Evolutionary conservation across 2,113 vertebrate species (phyloP).

Genomic region (Nothobranchius furzeri): DNA sequence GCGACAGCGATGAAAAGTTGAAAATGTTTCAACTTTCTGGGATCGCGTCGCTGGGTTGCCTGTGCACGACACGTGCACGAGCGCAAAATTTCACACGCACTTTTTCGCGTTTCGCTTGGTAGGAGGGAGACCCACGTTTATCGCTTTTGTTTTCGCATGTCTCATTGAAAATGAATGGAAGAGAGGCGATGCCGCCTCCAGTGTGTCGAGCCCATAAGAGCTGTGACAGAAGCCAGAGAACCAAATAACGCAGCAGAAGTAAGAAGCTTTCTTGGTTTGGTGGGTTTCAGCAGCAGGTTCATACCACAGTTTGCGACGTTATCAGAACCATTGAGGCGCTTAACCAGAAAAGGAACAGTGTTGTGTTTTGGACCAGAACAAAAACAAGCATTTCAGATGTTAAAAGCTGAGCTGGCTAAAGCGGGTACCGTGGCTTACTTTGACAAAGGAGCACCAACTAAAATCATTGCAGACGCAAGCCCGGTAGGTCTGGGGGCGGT

Average conservation of each 20-base stretch:
- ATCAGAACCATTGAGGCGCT: neutral
- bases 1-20: no score
- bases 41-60: no score
- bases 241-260: neutral
- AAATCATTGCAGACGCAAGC: neutral
- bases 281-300: neutral
- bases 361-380: neutral
- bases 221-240: neutral
- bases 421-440: neutral
- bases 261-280: neutral
- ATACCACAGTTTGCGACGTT: neutral
- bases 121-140: no score
- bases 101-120: no score
- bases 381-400: no score
- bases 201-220: neutral
- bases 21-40: no score
- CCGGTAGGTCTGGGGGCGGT: slow-evolving; percentile 12
- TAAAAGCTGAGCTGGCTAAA: neutral
- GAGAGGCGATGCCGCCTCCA: neutral
- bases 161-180: no score
- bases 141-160: no score
- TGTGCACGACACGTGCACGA: no score
- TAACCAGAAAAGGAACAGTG: neutral
- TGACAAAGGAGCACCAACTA: neutral
- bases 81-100: no score